These are phyloP conservation scores for Zophobas atratus DNA, from an alignment of 1,140 invertebrate genomes.

Conservation along the genomic window DNA sequence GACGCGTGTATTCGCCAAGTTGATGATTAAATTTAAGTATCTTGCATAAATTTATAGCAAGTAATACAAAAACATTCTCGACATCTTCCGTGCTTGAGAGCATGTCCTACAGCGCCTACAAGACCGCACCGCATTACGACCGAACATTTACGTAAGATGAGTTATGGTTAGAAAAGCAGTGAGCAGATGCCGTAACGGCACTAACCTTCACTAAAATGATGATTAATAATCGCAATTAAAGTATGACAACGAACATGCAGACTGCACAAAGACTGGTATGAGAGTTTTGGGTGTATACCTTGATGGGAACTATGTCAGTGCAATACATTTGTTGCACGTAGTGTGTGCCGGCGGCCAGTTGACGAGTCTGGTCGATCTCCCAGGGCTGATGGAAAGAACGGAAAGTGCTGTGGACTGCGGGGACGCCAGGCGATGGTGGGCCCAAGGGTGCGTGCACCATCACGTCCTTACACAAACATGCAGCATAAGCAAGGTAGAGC, in stretches of 20 bases:
- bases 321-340: conserved; percentile 69
- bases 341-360: conserved; percentile 66
- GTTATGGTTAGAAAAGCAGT: conserved; percentile 29
- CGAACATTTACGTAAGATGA: conserved; percentile 8
- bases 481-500: conserved; percentile 65
- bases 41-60: conserved; percentile 10
- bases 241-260: conserved; percentile 39
- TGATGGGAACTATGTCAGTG: conserved; percentile 80
- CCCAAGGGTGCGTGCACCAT: conserved; percentile 67
- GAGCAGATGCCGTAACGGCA: conserved; percentile 19
- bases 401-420: conserved; percentile 70
- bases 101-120: neutral
- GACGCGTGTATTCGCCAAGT: conserved; percentile 2
- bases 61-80: neutral
- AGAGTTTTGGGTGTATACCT: conserved; percentile 71
- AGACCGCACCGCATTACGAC: neutral
- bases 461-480: conserved; percentile 68
- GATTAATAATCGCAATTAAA: conserved; percentile 35
- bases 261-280: conserved; percentile 42
- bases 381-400: conserved; percentile 73
- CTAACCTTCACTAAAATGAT: conserved; percentile 26
- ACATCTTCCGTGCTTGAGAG: conserved; percentile 1
- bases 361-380: conserved; percentile 71
- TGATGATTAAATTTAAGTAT: conserved; percentile 34
- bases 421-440: conserved; percentile 65